Evolutionary conservation across 2,113 vertebrate species (phyloP).

Genomic region (Isichthys henryi): DNA sequence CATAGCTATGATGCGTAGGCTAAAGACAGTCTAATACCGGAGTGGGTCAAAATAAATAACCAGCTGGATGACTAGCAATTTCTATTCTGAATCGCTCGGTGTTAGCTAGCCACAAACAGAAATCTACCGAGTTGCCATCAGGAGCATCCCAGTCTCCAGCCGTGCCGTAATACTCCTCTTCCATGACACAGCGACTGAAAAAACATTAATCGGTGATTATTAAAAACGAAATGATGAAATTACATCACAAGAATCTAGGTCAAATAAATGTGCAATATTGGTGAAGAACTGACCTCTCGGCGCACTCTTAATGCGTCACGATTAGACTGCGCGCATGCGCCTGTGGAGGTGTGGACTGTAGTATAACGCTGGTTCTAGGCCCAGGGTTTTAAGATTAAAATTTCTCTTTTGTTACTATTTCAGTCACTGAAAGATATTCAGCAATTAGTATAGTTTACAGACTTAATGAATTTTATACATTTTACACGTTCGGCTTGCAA

Average conservation of each 20-base stretch:
- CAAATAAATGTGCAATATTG: not conserved
- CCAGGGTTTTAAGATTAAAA: not conserved
- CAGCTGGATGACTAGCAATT: not conserved
- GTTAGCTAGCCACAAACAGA: conserved; percentile 20
- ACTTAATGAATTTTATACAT: not conserved
- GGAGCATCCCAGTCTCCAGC: conserved; percentile 60
- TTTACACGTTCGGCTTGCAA: not conserved
- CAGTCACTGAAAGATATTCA: not conserved
- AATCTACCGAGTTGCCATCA: conserved; percentile 48
- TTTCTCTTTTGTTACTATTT: not conserved
- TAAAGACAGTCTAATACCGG: not conserved
- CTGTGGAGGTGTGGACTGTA: not conserved
- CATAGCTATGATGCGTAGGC: not conserved
- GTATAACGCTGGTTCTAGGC: not conserved
- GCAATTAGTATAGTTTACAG: not conserved
- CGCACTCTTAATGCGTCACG: conserved; percentile 16
- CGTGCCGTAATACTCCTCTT: conserved; percentile 60
- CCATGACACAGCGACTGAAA: conserved; percentile 42
- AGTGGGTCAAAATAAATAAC: not conserved
- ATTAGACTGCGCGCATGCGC: not conserved
- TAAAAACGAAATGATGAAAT: not conserved
- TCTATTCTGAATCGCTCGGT: not conserved
- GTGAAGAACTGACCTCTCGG: not conserved
- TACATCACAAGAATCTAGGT: not conserved
- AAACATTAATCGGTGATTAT: not conserved